These are phyloP conservation scores for Halictus quadricinctus DNA, from an alignment of 2,888 invertebrate genomes.

Conservation along the genomic window DNA sequence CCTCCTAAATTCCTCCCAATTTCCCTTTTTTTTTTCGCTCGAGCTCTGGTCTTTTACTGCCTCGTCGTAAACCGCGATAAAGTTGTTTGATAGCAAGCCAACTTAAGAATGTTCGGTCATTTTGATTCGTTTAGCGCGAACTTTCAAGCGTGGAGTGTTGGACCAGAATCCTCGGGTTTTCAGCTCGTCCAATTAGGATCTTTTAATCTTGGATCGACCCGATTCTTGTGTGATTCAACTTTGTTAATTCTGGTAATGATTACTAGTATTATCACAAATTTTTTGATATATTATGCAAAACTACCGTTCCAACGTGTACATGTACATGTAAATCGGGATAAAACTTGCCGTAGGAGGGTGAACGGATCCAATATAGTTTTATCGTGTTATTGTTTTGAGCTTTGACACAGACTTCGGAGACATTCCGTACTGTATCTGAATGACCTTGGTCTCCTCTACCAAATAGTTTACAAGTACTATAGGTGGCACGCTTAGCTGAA, in stretches of 20 bases:
- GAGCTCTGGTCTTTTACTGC: conserved; percentile 17
- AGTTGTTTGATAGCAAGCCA: neutral
- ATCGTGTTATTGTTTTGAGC: too few species aligned
- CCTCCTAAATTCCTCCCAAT: conserved; percentile 22
- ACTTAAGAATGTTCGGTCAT: conserved; percentile 14
- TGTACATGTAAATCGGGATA: too few species aligned
- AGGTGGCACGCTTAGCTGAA: too few species aligned
- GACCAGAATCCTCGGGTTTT: neutral
- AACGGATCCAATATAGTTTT: too few species aligned
- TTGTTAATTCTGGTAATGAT: neutral
- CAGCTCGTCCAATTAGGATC: neutral
- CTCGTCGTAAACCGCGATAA: conserved; percentile 31
- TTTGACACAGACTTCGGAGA: too few species aligned
- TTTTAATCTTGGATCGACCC: neutral
- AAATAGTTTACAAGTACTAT: too few species aligned
- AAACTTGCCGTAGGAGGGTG: too few species aligned
- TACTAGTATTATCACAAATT: too few species aligned
- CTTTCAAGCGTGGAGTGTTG: neutral
- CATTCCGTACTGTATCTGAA: too few species aligned
- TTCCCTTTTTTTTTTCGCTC: neutral
- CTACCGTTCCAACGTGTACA: too few species aligned
- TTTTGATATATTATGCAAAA: too few species aligned
- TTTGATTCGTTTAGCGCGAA: conserved; percentile 6
- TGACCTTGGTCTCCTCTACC: too few species aligned
- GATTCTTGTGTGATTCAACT: neutral